phyloP scores from a whole-genome alignment of 2,888 invertebrate genomes.

The Troides oblongomaculatus region DNA sequence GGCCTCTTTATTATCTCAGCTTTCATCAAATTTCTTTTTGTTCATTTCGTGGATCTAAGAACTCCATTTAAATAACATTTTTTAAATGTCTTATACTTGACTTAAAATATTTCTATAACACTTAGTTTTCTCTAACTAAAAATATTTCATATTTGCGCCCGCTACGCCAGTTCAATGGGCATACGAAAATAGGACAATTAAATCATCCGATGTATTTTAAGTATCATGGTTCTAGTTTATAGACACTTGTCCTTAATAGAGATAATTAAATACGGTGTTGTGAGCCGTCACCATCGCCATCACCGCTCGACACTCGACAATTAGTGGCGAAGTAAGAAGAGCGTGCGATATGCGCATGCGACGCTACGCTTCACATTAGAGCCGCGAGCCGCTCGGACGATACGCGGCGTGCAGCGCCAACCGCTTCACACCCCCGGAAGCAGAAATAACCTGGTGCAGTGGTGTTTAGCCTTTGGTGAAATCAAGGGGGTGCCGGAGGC shows the following conservation, averaged over 20 bases:
- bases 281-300: constrained; percentile 30
- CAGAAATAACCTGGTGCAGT: constrained; percentile 5
- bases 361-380: constrained; percentile 75
- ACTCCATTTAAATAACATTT: too few relatives aligned
- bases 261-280: constrained; percentile 37
- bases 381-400: constrained; percentile 63
- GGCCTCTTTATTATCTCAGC: too few relatives aligned
- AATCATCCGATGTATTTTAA: constrained; percentile 14
- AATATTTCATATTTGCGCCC: too few relatives aligned
- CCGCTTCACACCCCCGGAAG: constrained; percentile 35
- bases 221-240: constrained; percentile 6
- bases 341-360: constrained; percentile 62
- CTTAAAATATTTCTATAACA: too few relatives aligned
- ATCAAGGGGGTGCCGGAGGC: constrained; percentile 57
- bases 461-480: constrained; percentile 31
- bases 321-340: constrained; percentile 60
- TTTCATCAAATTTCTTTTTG: too few relatives aligned
- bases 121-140: too few relatives aligned
- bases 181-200: neutral
- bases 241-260: constrained; percentile 32
- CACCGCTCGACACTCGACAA: constrained; percentile 56
- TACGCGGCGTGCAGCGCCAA: constrained; percentile 60
- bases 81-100: too few relatives aligned
- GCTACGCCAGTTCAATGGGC: too few relatives aligned
- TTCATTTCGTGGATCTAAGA: too few relatives aligned